A percentile compares a stretch with the other conserved stretches of the same genome.
These are phyloP conservation scores for Plotosus lineatus DNA, from an alignment of 2,113 vertebrate genomes.

Conservation along the genomic window DNA sequence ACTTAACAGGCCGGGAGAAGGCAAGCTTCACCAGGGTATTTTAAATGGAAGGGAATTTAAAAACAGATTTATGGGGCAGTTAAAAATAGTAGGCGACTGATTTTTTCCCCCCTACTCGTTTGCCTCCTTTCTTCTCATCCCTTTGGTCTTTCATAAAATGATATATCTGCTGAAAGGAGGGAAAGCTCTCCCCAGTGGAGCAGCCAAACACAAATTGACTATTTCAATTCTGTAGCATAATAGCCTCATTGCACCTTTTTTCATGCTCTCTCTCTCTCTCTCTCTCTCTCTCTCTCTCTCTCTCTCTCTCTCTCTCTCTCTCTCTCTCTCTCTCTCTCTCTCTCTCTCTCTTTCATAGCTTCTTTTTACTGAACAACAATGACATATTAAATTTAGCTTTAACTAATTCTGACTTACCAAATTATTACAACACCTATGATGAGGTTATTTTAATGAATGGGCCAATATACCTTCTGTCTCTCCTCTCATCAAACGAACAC, in stretches of 20 bases:
- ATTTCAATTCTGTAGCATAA: slow-evolving; percentile 72
- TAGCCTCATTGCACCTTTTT: slow-evolving; percentile 59
- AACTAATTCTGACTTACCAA: slow-evolving; percentile 80
- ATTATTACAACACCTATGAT: slow-evolving; percentile 77
- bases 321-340: slow-evolving; percentile 3
- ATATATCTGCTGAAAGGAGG: slow-evolving; percentile 77
- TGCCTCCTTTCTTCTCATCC: slow-evolving; percentile 72
- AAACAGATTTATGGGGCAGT: slow-evolving; percentile 87
- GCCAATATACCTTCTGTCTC: slow-evolving; percentile 68
- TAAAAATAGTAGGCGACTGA: slow-evolving; percentile 83
- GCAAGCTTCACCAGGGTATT: slow-evolving; percentile 74
- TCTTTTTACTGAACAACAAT: slow-evolving; percentile 71
- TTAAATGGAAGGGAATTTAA: slow-evolving; percentile 81
- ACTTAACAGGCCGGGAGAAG: slow-evolving; percentile 75
- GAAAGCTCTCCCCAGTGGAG: slow-evolving; percentile 73
- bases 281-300: slow-evolving; percentile 41
- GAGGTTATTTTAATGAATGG: slow-evolving; percentile 80
- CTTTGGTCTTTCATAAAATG: slow-evolving; percentile 79
- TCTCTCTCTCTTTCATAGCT: slow-evolving; percentile 30
- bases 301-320: background rate
- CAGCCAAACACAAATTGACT: slow-evolving; percentile 78
- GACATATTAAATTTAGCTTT: slow-evolving; percentile 76
- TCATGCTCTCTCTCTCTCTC: slow-evolving; percentile 23
- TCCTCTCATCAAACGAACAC: slow-evolving; percentile 73
- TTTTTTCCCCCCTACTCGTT: slow-evolving; percentile 65